Percentiles rank a stretch among this genome's conserved stretches.
Conservation (phyloP, 2,888 invertebrate species). For the Ormyrus thymus region DNA sequence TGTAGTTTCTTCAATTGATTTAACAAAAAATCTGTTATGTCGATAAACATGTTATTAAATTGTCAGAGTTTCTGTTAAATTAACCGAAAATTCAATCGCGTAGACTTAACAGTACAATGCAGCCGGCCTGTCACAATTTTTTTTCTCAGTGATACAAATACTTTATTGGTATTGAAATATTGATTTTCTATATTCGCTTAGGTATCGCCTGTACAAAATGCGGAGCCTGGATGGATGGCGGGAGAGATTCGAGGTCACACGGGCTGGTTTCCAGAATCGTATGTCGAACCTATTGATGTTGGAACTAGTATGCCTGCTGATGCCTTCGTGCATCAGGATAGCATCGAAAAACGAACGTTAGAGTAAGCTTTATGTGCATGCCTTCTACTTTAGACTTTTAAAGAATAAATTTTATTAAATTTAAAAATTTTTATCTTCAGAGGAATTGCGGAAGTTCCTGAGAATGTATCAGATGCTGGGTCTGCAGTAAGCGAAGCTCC, state of each 20-base stretch:
- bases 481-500: constrained; percentile 72
- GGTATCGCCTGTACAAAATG: constrained; percentile 86
- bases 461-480: constrained; percentile 77
- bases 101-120: too few relatives aligned
- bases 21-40: not conserved
- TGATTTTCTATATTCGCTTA: constrained; percentile 59
- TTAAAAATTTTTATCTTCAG: constrained; percentile 71
- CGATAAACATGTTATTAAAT: too few relatives aligned
- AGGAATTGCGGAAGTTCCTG: constrained; percentile 85
- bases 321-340: constrained; percentile 72
- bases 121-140: too few relatives aligned
- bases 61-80: too few relatives aligned
- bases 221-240: constrained; percentile 98
- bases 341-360: constrained; percentile 73
- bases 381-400: not conserved
- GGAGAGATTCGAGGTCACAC: constrained; percentile 93
- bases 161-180: not conserved
- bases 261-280: constrained; percentile 98
- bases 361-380: constrained; percentile 74
- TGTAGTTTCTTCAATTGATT: not conserved
- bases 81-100: too few relatives aligned
- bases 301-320: constrained; percentile 73
- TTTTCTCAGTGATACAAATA: not conserved
- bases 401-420: constrained; percentile 36
- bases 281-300: constrained; percentile 86